These are phyloP conservation scores for Rhinoderma darwinii DNA, from an alignment of 2,113 vertebrate species.

Conservation along the genomic window DNA sequence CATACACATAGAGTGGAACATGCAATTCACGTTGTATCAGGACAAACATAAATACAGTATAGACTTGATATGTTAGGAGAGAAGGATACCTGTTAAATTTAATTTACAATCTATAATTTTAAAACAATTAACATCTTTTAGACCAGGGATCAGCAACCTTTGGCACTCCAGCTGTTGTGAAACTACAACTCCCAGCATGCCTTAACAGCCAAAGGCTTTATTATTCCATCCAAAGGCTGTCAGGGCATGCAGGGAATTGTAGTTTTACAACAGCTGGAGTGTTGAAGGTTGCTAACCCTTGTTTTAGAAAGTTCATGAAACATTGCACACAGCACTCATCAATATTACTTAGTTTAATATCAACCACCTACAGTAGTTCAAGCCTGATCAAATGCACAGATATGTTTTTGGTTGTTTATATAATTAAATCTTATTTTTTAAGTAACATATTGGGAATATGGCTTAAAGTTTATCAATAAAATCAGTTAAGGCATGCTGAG, in stretches of 20 bases:
- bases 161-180: too few relatives aligned
- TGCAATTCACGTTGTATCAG: too few relatives aligned
- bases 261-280: too few relatives aligned
- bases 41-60: neutral
- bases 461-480: slow-evolving; percentile 55
- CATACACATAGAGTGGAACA: too few relatives aligned
- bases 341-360: neutral
- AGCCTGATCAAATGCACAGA: neutral
- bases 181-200: too few relatives aligned
- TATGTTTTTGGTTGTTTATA: slow-evolving; percentile 26
- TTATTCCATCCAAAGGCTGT: too few relatives aligned
- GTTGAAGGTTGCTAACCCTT: too few relatives aligned
- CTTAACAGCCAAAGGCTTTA: too few relatives aligned
- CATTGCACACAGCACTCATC: neutral
- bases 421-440: slow-evolving; percentile 41
- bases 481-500: slow-evolving; percentile 46
- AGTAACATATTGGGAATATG: slow-evolving; percentile 19
- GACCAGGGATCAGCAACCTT: too few relatives aligned
- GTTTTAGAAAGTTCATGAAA: neutral
- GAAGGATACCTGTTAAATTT: neutral
- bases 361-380: neutral
- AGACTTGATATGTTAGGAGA: neutral
- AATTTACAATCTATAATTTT: neutral
- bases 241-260: too few relatives aligned
- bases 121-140: neutral